phyloP scores from a whole-genome alignment of 2,113 vertebrate genomes.

The Melospiza georgiana region DNA sequence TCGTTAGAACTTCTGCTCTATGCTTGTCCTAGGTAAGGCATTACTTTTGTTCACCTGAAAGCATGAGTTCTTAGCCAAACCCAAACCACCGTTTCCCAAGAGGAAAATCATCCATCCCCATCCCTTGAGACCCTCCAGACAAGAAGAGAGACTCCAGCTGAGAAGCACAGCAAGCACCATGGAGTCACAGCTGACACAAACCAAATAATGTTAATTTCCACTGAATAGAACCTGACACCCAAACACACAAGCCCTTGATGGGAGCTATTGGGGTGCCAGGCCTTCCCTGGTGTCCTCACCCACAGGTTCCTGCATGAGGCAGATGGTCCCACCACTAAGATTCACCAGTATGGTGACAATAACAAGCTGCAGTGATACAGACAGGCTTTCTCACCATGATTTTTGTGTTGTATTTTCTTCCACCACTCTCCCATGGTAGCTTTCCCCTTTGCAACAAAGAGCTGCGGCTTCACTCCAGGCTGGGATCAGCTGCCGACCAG shows the following conservation, averaged over 20 bases:
- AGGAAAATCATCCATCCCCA: neutral
- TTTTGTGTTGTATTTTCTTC: neutral
- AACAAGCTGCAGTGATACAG: neutral
- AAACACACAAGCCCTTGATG: neutral
- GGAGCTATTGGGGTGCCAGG: neutral
- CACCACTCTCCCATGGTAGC: neutral
- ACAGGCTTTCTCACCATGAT: neutral
- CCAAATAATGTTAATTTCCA: neutral
- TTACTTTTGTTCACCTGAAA: neutral
- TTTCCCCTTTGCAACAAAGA: neutral
- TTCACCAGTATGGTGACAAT: rapidly evolving
- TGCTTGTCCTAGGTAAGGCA: neutral
- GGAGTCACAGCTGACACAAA: neutral
- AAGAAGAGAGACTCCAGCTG: neutral
- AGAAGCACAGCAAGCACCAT: neutral
- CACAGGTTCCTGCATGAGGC: neutral
- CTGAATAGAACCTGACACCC: neutral
- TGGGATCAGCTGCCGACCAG: neutral
- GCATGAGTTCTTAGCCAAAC: neutral
- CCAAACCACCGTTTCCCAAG: neutral
- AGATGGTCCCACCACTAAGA: neutral
- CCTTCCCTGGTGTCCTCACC: neutral
- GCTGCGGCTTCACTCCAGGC: neutral
- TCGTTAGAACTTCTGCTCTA: neutral
- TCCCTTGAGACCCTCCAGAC: neutral